Percentiles rank a stretch among this genome's conserved stretches.
phyloP scores from a whole-genome alignment of 2,888 invertebrate species.

The Leptinotarsa haldemani region DNA sequence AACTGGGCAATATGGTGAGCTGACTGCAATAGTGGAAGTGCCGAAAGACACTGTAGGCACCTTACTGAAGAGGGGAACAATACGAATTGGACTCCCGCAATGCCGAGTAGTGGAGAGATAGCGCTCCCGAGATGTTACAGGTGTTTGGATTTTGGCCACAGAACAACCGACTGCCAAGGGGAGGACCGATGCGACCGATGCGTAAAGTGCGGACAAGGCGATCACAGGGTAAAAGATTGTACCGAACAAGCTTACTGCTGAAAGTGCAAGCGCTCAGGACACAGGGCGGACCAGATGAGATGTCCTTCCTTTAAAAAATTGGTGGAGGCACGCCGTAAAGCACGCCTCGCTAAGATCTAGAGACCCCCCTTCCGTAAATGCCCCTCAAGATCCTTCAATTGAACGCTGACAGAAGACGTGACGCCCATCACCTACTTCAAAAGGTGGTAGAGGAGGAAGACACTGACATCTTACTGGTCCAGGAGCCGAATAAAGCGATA shows the following conservation, averaged over 20 bases:
- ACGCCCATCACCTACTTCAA: neutral
- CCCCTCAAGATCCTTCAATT: neutral
- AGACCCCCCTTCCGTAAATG: neutral
- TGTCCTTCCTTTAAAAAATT: neutral
- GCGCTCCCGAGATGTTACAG: neutral
- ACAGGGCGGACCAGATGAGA: slow-evolving; percentile 3
- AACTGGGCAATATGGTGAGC: too few relatives aligned
- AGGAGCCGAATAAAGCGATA: neutral
- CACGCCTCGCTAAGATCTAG: too few relatives aligned
- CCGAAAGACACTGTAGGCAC: too few relatives aligned
- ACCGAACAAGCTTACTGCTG: neutral
- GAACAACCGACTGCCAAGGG: neutral
- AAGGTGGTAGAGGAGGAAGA: neutral
- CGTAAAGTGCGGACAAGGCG: neutral
- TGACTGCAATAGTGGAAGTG: too few relatives aligned
- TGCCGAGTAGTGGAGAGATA: neutral
- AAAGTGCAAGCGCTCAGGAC: neutral
- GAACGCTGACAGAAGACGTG: neutral
- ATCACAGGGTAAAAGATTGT: neutral
- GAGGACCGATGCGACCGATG: too few relatives aligned
- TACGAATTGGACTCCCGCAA: neutral
- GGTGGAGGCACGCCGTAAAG: too few relatives aligned
- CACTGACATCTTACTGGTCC: neutral
- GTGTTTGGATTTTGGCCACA: neutral
- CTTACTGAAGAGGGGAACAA: neutral